These are phyloP conservation scores for Aspiorhynchus laticeps DNA, from an alignment of 2,113 vertebrate species.

Conservation along the genomic window DNA sequence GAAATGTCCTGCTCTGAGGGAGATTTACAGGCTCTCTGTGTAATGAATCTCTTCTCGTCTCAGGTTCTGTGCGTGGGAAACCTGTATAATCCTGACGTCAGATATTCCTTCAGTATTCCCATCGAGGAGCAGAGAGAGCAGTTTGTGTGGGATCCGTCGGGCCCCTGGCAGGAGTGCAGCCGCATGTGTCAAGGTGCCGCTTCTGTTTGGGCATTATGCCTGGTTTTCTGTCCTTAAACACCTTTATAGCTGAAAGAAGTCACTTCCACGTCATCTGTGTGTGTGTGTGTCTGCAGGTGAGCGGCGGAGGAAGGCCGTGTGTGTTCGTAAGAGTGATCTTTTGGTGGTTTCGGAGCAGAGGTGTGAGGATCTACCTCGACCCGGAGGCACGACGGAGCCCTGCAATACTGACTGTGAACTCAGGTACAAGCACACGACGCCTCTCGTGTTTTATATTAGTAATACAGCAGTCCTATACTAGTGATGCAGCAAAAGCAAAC, in stretches of 20 bases:
- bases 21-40: neutral
- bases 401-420: conserved; percentile 93
- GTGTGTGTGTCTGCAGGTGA: conserved; percentile 66
- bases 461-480: neutral
- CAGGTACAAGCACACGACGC: conserved; percentile 75
- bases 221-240: conserved; percentile 4
- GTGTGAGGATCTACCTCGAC: conserved; percentile 81
- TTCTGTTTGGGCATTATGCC: neutral
- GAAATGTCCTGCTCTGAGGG: neutral
- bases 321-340: conserved; percentile 85
- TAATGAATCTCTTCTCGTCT: neutral
- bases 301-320: conserved; percentile 78
- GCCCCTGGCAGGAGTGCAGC: conserved; percentile 91
- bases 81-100: conserved; percentile 92
- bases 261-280: conserved; percentile 11
- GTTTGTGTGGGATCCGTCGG: conserved; percentile 88
- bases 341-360: conserved; percentile 86
- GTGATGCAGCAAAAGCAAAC: neutral
- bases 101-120: conserved; percentile 91
- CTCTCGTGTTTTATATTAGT: neutral
- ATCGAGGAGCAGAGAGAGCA: conserved; percentile 82
- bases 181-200: conserved; percentile 88
- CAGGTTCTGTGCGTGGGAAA: conserved; percentile 96
- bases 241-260: conserved; percentile 41
- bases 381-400: conserved; percentile 75